Evolutionary conservation across 53 echinoderm and acorn worm genomes (phyloP).

Genomic region (Echinometra lucunter): DNA sequence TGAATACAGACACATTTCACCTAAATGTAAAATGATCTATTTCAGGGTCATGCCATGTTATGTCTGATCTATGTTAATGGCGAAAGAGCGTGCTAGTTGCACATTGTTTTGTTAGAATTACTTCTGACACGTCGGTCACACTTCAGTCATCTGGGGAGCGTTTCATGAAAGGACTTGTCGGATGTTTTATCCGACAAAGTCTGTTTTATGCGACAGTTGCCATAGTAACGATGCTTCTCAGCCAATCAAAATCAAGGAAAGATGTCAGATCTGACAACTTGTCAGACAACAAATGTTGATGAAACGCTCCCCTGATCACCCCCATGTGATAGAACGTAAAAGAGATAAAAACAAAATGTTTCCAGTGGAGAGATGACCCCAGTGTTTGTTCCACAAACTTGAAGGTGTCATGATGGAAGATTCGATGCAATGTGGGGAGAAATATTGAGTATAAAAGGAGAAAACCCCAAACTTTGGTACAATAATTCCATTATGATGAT

Average conservation of each 20-base stretch:
- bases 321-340: neutral
- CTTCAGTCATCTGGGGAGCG: neutral
- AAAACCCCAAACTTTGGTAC: neutral
- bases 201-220: too few species aligned
- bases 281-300: too few species aligned
- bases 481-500: too few species aligned
- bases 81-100: neutral
- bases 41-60: neutral
- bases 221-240: too few species aligned
- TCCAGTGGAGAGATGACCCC: neutral
- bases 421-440: neutral
- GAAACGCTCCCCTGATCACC: too few species aligned
- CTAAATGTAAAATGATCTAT: too few species aligned
- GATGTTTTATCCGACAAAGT: too few species aligned
- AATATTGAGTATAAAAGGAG: neutral
- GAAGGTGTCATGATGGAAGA: neutral
- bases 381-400: neutral
- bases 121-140: neutral
- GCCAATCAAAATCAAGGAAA: too few species aligned
- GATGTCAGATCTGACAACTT: too few species aligned
- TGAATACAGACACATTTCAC: too few species aligned
- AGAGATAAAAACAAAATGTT: neutral
- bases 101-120: neutral
- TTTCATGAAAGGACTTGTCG: too few species aligned
- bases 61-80: neutral